A percentile compares a stretch with the other conserved stretches of the same genome.
These are phyloP conservation scores for Brachycybe producta DNA, from an alignment of 2,888 invertebrate species.

Conservation along the genomic window DNA sequence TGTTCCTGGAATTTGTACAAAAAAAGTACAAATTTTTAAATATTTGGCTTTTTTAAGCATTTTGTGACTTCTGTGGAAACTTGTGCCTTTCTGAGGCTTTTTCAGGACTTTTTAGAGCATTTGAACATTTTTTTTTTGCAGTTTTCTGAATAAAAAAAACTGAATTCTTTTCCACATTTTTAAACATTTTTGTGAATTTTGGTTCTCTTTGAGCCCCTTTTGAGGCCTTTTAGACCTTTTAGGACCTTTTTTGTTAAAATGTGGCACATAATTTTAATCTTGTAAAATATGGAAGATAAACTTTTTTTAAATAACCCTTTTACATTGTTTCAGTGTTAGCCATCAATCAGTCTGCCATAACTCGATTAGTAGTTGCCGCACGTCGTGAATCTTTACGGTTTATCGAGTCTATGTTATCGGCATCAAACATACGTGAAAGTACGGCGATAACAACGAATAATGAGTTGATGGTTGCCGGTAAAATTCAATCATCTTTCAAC, in stretches of 20 bases:
- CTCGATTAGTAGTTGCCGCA: constrained; percentile 7
- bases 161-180: too few relatives aligned
- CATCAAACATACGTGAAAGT: background rate
- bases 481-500: background rate
- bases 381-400: constrained; percentile 7
- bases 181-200: too few relatives aligned
- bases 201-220: too few relatives aligned
- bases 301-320: background rate
- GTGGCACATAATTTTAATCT: background rate
- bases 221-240: too few relatives aligned
- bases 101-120: too few relatives aligned
- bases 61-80: too few relatives aligned
- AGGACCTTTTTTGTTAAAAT: background rate
- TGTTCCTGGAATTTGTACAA: too few relatives aligned
- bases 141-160: too few relatives aligned
- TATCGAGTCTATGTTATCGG: constrained; percentile 5
- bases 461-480: constrained; percentile 6
- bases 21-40: too few relatives aligned
- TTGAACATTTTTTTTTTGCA: too few relatives aligned
- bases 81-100: too few relatives aligned
- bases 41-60: too few relatives aligned
- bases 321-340: constrained; percentile 7
- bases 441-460: constrained; percentile 10
- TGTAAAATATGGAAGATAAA: background rate
- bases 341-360: background rate